Evolutionary conservation across 2,797 vertebrate species (phyloP).

Genomic region (Nyctalus aviator): DNA sequence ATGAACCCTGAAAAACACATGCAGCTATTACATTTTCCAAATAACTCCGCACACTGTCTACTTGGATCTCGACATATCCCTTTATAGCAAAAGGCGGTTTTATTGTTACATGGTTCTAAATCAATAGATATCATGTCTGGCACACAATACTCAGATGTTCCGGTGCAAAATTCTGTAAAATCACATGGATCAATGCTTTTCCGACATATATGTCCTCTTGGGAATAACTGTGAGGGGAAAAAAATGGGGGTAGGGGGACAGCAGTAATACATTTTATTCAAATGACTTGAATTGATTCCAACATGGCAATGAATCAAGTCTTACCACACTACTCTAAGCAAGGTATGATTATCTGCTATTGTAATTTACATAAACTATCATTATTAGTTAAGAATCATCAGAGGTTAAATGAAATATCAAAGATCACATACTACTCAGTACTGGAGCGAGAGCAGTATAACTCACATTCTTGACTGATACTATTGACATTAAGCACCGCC

Average conservation of each 20-base stretch:
- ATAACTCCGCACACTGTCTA: not conserved
- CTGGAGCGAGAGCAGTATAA: slow-evolving; percentile 35
- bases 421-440: slow-evolving; percentile 73
- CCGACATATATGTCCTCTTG: slow-evolving; percentile 36
- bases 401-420: slow-evolving; percentile 79
- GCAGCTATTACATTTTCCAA: slow-evolving; percentile 73
- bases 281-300: slow-evolving; percentile 68
- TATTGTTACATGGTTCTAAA: slow-evolving; percentile 61
- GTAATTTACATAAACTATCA: slow-evolving; percentile 79
- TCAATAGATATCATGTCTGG: not conserved
- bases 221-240: not conserved
- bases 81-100: not conserved
- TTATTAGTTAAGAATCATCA: slow-evolving; percentile 73
- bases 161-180: slow-evolving; percentile 73
- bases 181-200: slow-evolving; percentile 34
- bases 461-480: slow-evolving; percentile 57
- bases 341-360: slow-evolving; percentile 79
- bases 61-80: slow-evolving; percentile 58
- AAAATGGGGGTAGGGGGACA: not conserved
- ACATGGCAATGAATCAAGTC: slow-evolving; percentile 75
- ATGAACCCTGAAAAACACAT: not conserved
- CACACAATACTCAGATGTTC: not conserved
- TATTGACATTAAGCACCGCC: slow-evolving; percentile 30
- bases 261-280: slow-evolving; percentile 64
- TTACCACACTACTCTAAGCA: slow-evolving; percentile 65